Conservation (phyloP, 2,888 invertebrate species). For the Nowickia ferox region DNA sequence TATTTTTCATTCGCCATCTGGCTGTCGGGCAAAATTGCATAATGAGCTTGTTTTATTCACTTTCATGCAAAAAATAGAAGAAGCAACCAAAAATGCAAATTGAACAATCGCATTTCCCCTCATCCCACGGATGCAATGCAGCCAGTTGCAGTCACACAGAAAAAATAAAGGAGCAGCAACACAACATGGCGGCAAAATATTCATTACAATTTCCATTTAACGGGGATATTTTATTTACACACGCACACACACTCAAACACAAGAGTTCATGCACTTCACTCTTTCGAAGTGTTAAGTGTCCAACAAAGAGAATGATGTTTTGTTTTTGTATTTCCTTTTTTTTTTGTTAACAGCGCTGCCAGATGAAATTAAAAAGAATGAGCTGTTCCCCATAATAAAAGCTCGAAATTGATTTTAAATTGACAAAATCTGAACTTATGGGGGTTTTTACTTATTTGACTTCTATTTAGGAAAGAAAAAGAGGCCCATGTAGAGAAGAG, state of each 20-base stretch:
- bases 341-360: no score
- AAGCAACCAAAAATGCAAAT: conserved; percentile 45
- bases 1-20: not conserved
- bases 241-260: not conserved
- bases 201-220: conserved; percentile 46
- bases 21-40: conserved; percentile 15
- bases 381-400: no score
- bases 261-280: not conserved
- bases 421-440: no score
- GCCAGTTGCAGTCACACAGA: not conserved
- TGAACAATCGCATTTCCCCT: conserved; percentile 17
- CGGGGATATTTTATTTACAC: not conserved
- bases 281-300: not conserved
- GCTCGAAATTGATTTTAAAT: no score
- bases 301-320: not conserved
- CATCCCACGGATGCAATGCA: not conserved
- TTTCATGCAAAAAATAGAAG: not conserved
- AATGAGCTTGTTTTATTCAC: conserved; percentile 11
- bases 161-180: not conserved
- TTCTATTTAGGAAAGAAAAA: no score
- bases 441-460: no score
- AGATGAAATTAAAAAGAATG: no score
- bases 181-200: conserved; percentile 47
- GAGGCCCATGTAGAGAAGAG: no score
- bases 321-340: not conserved